Evolutionary conservation across 2,888 invertebrate genomes (phyloP).

Genomic region (Aphodius granarius): DNA sequence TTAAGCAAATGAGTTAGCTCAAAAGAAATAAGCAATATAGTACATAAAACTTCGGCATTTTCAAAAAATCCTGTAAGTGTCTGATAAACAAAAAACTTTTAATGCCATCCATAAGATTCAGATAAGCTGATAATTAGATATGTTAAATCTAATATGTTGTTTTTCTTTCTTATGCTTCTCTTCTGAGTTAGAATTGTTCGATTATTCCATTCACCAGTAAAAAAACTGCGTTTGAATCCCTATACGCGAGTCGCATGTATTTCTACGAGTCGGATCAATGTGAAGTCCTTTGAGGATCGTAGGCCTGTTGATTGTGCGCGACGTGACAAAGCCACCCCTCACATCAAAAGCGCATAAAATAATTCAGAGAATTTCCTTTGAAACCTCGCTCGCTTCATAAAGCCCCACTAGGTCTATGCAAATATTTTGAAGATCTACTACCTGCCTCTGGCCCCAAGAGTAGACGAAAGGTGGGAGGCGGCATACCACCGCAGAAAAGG

Average conservation of each 20-base stretch:
- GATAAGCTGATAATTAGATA: no score
- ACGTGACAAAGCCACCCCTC: constrained; percentile 6
- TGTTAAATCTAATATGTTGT: no score
- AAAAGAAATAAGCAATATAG: no score
- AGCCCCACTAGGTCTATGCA: constrained; percentile 1
- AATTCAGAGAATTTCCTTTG: constrained; percentile 8
- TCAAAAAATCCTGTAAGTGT: no score
- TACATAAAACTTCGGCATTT: no score
- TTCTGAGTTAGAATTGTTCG: no score
- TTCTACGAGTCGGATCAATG: not conserved
- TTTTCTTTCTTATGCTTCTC: no score
- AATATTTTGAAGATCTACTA: constrained; percentile 11
- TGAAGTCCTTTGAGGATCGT: not conserved
- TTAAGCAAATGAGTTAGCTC: no score
- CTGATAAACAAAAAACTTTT: no score
- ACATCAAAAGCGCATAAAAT: constrained; percentile 15
- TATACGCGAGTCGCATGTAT: not conserved
- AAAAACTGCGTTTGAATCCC: no score
- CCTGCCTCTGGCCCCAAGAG: constrained; percentile 4
- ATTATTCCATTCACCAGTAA: no score
- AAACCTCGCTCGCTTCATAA: not conserved
- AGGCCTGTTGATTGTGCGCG: constrained; percentile 29
- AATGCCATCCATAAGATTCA: no score
- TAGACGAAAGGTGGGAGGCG: constrained; percentile 22
- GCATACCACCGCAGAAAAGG: not conserved